Base-by-base conservation (phyloP, 2,113 vertebrate genomes). In the Pandion haliaetus region DNA sequence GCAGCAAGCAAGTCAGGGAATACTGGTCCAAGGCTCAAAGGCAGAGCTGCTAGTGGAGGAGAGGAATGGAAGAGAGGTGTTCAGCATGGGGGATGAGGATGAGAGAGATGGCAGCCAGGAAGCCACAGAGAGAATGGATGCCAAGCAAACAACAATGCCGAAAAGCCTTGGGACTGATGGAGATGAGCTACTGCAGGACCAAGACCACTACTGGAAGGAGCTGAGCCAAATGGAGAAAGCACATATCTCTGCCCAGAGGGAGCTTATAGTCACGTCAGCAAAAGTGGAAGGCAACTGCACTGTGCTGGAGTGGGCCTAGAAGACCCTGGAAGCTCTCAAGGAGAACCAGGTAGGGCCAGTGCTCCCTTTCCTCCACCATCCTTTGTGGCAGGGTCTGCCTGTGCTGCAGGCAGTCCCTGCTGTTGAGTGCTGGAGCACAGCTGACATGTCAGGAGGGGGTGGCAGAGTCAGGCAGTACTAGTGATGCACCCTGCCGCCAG, bases 271-370 rank as follows among this genome's bases (percentile, higher is more conserved):
- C 78, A 86, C 29, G 5, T 71, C 77, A n/a, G 96, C 96, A 73
- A 57, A 88, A 73, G 92, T 96, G 58, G 93, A 96, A 44, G 96
- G 94, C 4, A 28, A 77, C 40, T 2, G 11, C 61, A 80, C 94
- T 42, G 88, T 29, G 0, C 24, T 97, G 80, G 61, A 97, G 49
- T 97, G 95, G 85, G 88, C 45, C 38, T 67, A 92, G 77, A 93
- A 38, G 65, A 81, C 91, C 52, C 20, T 92, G 82, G 31, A 93
- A 55, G 79, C 58, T 50, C 70, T 36, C 1, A 34, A 92, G 40
- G 28, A 87, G 38, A 93, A 96, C 36, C 84, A 94, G 96, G 95
- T 97, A 93, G 23, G 88, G 47, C 32, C 29, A 70, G 25, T 57
- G n/a, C 36, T 57, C 45, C 84, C 36, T 34, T 42, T 88, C 25